Evolutionary conservation across 1,140 invertebrate genomes (phyloP).

Genomic region (Plutomurus gul): DNA sequence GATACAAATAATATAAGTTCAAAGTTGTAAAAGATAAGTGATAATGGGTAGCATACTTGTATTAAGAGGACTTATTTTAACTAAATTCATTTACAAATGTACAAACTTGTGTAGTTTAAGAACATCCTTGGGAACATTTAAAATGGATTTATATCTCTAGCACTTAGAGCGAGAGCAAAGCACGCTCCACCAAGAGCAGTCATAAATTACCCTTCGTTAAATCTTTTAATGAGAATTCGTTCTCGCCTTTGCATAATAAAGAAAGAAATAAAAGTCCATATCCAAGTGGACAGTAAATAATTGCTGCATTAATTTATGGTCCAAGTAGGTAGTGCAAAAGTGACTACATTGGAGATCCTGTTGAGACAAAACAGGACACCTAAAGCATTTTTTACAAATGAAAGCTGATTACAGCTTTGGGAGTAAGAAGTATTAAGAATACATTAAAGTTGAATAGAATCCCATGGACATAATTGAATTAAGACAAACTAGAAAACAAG

Average conservation of each 20-base stretch:
- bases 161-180: too few species aligned
- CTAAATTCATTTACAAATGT: too few species aligned
- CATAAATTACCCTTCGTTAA: background rate
- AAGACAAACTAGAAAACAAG: background rate
- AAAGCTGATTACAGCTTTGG: background rate
- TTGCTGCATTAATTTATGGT: constrained; percentile 14
- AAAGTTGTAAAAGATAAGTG: too few species aligned
- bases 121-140: too few species aligned
- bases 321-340: background rate
- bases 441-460: background rate
- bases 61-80: too few species aligned
- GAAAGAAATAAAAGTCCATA: constrained; percentile 4
- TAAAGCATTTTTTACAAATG: background rate
- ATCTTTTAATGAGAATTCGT: background rate
- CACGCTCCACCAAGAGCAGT: too few species aligned
- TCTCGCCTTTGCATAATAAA: background rate
- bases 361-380: background rate
- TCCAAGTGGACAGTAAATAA: constrained; percentile 12
- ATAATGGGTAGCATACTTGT: too few species aligned
- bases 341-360: background rate
- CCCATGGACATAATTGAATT: background rate
- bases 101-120: too few species aligned
- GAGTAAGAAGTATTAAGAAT: background rate
- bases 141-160: too few species aligned
- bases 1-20: too few species aligned